These are phyloP conservation scores for Plectrocnemia conspersa DNA, from an alignment of 1,140 invertebrate genomes.

Conservation along the genomic window DNA sequence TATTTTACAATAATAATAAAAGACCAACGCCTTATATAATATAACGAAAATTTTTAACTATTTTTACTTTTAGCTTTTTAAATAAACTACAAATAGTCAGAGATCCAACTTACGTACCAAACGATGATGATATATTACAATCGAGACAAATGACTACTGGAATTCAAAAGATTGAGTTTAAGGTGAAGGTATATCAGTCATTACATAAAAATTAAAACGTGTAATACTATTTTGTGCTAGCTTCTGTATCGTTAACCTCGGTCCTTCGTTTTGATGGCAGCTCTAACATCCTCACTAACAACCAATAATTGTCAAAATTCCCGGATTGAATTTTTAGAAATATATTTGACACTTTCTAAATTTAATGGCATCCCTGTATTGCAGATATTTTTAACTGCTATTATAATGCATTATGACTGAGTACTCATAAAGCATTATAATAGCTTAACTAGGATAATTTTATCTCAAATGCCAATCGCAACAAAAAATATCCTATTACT, in stretches of 20 bases:
- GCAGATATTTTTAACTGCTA: not conserved
- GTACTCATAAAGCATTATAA: conserved; percentile 1
- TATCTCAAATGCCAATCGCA: no score
- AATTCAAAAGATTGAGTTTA: conserved; percentile 70
- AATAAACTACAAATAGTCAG: conserved; percentile 59
- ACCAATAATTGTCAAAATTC: no score
- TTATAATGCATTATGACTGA: not conserved
- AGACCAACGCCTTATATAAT: not conserved
- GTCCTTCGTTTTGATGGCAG: no score
- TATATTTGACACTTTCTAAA: no score
- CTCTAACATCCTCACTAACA: no score
- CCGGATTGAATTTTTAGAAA: not conserved
- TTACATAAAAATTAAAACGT: not conserved
- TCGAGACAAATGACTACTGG: conserved; percentile 65
- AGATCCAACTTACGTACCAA: conserved; percentile 58
- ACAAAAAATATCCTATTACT: no score
- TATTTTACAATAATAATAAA: not conserved
- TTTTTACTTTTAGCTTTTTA: conserved; percentile 58
- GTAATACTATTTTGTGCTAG: no score
- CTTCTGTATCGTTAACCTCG: no score
- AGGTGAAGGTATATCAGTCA: conserved; percentile 51
- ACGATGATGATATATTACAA: conserved; percentile 65
- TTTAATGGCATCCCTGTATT: no score
- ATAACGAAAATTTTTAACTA: conserved; percentile 15
- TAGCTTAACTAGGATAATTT: no score